Evolutionary conservation across 1,140 invertebrate genomes (phyloP).

Genomic region (Anoplophora glabripennis): DNA sequence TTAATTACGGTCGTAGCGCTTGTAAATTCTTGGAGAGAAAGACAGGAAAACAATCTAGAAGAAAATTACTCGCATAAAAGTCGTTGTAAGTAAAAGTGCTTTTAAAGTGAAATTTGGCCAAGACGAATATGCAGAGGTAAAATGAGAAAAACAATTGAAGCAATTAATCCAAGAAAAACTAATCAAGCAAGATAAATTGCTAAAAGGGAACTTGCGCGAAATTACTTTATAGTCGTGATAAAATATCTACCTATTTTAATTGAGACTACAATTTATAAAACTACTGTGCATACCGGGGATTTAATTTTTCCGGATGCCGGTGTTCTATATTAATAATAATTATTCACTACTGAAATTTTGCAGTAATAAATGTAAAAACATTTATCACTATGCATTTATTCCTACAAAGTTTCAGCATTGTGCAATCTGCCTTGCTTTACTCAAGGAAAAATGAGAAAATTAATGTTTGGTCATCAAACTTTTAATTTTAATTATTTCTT

Average conservation of each 20-base stretch:
- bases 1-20: conserved; percentile 18
- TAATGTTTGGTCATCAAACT: no score
- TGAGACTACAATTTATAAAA: conserved; percentile 47
- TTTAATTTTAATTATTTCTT: no score
- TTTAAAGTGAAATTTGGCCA: conserved; percentile 40
- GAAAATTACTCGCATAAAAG: conserved; percentile 34
- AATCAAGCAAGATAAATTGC: conserved; percentile 51
- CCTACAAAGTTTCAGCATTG: no score
- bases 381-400: no score
- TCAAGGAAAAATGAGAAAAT: no score
- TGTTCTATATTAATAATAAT: no score
- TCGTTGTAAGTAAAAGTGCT: conserved; percentile 37
- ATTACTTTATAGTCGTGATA: conserved; percentile 50
- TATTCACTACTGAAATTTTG: no score
- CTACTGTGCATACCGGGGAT: conserved; percentile 19
- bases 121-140: conserved; percentile 46
- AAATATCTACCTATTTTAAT: conserved; percentile 48
- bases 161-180: conserved; percentile 52
- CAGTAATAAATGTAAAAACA: no score
- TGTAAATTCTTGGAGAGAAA: conserved; percentile 12
- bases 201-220: conserved; percentile 38
- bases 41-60: conserved; percentile 28
- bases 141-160: conserved; percentile 51
- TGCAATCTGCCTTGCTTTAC: no score
- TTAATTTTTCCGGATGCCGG: not conserved